Conservation (phyloP, 1,140 invertebrate genomes). For the Psix sp. region DNA sequence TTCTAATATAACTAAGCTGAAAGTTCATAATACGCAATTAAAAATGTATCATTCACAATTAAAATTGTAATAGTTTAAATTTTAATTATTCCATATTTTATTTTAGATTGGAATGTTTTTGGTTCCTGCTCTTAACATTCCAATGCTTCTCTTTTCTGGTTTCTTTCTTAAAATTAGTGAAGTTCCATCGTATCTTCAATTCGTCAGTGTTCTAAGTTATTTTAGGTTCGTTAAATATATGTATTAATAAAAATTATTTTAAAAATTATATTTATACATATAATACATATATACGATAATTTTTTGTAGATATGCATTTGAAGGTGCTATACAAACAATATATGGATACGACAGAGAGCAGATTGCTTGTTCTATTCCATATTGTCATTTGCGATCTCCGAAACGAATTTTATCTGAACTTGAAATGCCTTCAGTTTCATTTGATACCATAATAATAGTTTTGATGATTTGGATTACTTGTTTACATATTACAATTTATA, state of each 20-base stretch:
- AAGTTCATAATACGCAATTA: neutral
- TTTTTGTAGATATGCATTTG: slow-evolving; percentile 82
- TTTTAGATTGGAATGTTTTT: slow-evolving; percentile 87
- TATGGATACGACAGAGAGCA: slow-evolving; percentile 82
- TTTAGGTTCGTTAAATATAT: slow-evolving; percentile 78
- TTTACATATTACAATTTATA: slow-evolving; percentile 64
- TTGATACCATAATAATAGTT: slow-evolving; percentile 50
- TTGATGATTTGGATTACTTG: slow-evolving; percentile 65
- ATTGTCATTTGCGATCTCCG: slow-evolving; percentile 62
- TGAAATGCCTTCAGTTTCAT: slow-evolving; percentile 68
- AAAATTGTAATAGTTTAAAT: slow-evolving; percentile 2
- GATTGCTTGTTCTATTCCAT: slow-evolving; percentile 76
- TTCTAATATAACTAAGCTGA: slow-evolving; percentile 1
- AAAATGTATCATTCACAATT: neutral
- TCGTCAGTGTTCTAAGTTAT: slow-evolving; percentile 85
- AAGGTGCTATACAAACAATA: slow-evolving; percentile 85
- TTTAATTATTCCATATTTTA: slow-evolving; percentile 4
- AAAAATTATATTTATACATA: slow-evolving; percentile 66
- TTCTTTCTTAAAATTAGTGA: slow-evolving; percentile 90
- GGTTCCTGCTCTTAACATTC: slow-evolving; percentile 87
- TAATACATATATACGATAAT: slow-evolving; percentile 60
- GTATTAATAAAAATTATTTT: too few relatives aligned
- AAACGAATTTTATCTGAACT: slow-evolving; percentile 62
- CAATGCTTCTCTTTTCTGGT: slow-evolving; percentile 89
- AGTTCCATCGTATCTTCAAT: slow-evolving; percentile 83